phyloP scores from a whole-genome alignment of 2,113 vertebrate genomes.

The Ailuropoda melanoleuca region DNA sequence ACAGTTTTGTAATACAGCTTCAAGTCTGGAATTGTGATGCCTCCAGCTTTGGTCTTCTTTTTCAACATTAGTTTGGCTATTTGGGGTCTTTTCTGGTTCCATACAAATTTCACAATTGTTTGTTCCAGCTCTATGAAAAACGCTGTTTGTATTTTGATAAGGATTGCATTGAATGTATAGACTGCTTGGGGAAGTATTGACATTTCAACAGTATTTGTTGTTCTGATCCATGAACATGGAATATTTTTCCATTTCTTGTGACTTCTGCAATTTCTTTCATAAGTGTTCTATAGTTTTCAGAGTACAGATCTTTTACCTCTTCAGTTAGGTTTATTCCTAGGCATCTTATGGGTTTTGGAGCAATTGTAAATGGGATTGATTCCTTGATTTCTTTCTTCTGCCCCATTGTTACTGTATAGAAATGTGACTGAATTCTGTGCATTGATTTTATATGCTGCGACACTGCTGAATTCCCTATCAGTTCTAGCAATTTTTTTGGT shows the following conservation, averaged over 20 bases:
- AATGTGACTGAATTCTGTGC: not conserved
- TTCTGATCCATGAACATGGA: not conserved
- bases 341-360: not conserved
- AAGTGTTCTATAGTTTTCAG: not conserved
- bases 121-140: too few relatives aligned
- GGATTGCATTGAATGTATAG: too few relatives aligned
- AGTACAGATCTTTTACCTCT: not conserved
- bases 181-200: not conserved
- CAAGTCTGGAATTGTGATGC: too few relatives aligned
- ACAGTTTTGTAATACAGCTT: too few relatives aligned
- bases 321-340: not conserved
- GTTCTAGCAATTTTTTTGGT: not conserved
- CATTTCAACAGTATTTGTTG: not conserved
- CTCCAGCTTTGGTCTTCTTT: too few relatives aligned
- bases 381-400: not conserved
- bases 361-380: not conserved
- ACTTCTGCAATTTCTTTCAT: not conserved
- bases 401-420: not conserved
- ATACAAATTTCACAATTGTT: too few relatives aligned
- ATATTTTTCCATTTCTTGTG: not conserved
- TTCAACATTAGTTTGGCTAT: too few relatives aligned
- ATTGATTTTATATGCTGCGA: not conserved
- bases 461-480: not conserved
- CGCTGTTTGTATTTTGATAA: too few relatives aligned
- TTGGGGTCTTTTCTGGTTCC: too few relatives aligned